These are phyloP conservation scores for Hartigia nigra DNA, from an alignment of 2,888 invertebrate species.

Conservation along the genomic window DNA sequence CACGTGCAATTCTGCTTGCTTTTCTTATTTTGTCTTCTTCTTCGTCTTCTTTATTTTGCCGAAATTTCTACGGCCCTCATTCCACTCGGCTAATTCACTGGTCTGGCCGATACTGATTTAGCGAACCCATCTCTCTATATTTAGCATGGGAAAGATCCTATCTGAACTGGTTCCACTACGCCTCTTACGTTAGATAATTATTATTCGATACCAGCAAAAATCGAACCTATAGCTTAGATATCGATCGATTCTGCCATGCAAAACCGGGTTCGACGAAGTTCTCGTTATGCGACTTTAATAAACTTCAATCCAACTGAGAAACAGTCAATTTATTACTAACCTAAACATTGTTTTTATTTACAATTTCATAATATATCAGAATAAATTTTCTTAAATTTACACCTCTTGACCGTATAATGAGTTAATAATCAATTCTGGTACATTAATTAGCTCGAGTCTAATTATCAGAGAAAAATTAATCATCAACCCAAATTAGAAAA, in stretches of 20 bases:
- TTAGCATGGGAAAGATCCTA: constrained; percentile 57
- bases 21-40: neutral
- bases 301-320: neutral
- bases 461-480: neutral
- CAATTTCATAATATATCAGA: neutral
- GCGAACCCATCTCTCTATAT: constrained; percentile 48
- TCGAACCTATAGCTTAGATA: neutral
- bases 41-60: neutral
- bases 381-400: neutral
- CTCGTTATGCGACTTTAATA: neutral
- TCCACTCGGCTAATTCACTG: constrained; percentile 33
- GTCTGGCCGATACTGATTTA: constrained; percentile 55
- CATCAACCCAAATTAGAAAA: neutral
- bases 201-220: constrained; percentile 35
- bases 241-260: neutral
- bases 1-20: neutral
- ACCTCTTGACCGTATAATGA: neutral
- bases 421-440: neutral
- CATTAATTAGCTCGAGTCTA: neutral
- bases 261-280: constrained; percentile 55
- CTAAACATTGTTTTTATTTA: neutral
- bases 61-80: neutral
- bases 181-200: constrained; percentile 47
- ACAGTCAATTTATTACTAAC: neutral
- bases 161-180: constrained; percentile 56